phyloP scores from a whole-genome alignment of 2,113 vertebrate species.

The Cichladusa arquata region DNA sequence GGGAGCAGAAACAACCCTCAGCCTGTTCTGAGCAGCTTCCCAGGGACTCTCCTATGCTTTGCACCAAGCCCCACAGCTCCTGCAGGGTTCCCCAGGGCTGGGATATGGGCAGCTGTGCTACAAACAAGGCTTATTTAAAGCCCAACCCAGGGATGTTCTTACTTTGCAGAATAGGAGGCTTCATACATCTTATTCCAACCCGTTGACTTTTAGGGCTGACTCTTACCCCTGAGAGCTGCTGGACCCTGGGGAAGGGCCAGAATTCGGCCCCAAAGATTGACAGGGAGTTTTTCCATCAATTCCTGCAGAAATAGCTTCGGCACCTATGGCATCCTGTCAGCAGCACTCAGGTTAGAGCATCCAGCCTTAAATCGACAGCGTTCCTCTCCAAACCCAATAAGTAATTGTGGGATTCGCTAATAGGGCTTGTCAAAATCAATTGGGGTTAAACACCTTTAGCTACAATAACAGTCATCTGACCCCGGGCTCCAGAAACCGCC shows the following conservation, averaged over 20 bases:
- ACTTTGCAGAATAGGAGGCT: not conserved
- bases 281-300: not conserved
- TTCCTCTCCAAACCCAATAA: conserved; percentile 12
- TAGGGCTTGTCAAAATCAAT: conserved; percentile 64
- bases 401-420: conserved; percentile 50
- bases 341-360: not conserved
- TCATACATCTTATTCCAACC: not conserved
- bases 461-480: conserved; percentile 55
- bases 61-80: not conserved
- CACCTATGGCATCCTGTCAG: not conserved
- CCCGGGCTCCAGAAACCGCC: not conserved
- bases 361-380: not conserved
- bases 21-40: not conserved
- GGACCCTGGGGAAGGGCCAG: not conserved
- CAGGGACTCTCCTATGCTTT: not conserved
- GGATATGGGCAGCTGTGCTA: not conserved
- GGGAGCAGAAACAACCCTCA: not conserved
- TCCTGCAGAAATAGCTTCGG: not conserved
- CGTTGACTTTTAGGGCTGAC: fast-evolving
- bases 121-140: not conserved
- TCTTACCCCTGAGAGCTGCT: not conserved
- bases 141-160: not conserved
- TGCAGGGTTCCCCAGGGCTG: fast-evolving
- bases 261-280: not conserved
- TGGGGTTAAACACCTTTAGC: conserved; percentile 58